Evolutionary conservation across 2,113 vertebrate genomes (phyloP).

Genomic region (Platanista minor): DNA sequence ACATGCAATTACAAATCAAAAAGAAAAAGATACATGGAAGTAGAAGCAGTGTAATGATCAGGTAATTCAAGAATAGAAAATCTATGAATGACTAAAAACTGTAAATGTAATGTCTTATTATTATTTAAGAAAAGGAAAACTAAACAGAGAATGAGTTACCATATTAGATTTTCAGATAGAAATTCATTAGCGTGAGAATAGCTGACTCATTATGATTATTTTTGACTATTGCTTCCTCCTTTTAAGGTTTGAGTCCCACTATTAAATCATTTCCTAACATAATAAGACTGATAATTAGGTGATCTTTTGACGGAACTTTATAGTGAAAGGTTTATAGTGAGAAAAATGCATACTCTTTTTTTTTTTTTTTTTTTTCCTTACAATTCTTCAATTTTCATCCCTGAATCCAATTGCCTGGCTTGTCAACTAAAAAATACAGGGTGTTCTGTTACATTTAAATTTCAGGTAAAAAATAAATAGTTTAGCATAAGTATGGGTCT

Average conservation of each 20-base stretch:
- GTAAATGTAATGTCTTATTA: background rate
- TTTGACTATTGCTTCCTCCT: background rate
- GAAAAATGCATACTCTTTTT: background rate
- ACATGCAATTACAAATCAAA: background rate
- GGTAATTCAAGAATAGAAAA: background rate
- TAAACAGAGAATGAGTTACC: background rate
- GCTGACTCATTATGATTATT: background rate
- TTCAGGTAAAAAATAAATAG: background rate
- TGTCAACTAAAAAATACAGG: background rate
- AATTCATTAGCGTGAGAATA: background rate
- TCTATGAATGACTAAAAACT: background rate
- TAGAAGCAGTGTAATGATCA: background rate
- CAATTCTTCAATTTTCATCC: background rate
- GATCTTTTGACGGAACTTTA: background rate
- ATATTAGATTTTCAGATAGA: background rate
- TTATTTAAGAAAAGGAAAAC: background rate
- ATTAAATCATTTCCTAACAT: background rate
- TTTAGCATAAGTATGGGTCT: background rate
- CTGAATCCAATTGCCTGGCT: background rate
- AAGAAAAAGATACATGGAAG: background rate
- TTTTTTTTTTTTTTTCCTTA: background rate
- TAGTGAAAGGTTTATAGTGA: background rate
- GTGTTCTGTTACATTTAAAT: background rate
- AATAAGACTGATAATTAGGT: background rate
- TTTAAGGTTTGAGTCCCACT: background rate